These are phyloP conservation scores for Lateolabrax maculatus DNA, from an alignment of 2,797 vertebrate genomes.

Conservation along the genomic window DNA sequence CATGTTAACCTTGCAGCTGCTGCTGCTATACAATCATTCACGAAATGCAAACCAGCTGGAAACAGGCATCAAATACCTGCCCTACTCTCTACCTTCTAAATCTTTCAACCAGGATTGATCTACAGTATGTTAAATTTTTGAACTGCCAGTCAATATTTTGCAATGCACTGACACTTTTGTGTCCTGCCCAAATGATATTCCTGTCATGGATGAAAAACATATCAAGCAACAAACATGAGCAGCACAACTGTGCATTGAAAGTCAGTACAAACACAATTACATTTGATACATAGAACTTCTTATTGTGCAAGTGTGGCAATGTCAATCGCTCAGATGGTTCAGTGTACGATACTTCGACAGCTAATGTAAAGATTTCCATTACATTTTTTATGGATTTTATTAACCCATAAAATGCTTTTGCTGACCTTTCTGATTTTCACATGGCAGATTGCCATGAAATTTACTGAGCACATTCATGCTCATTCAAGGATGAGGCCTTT, in stretches of 20 bases:
- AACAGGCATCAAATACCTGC: neutral
- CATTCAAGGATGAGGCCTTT: neutral
- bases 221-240: neutral
- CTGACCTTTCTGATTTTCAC: too few relatives aligned
- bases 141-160: neutral
- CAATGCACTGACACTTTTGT: neutral
- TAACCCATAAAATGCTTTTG: too few relatives aligned
- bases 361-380: neutral
- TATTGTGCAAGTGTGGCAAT: neutral
- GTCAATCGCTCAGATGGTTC: neutral
- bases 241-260: too few relatives aligned
- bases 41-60: conserved; percentile 1
- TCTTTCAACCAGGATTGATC: neutral
- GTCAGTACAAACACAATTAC: neutral
- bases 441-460: too few relatives aligned
- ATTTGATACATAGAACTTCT: neutral
- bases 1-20: neutral
- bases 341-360: neutral
- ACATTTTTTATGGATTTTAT: too few relatives aligned
- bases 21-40: conserved; percentile 1
- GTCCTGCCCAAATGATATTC: neutral
- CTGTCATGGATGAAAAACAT: neutral
- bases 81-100: neutral
- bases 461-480: neutral
- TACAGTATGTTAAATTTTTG: neutral